Evolutionary conservation across 1,140 invertebrate genomes (phyloP), one percentile per base, ranked within the genome.

Genomic region (Saccostrea glomerata): DNA sequence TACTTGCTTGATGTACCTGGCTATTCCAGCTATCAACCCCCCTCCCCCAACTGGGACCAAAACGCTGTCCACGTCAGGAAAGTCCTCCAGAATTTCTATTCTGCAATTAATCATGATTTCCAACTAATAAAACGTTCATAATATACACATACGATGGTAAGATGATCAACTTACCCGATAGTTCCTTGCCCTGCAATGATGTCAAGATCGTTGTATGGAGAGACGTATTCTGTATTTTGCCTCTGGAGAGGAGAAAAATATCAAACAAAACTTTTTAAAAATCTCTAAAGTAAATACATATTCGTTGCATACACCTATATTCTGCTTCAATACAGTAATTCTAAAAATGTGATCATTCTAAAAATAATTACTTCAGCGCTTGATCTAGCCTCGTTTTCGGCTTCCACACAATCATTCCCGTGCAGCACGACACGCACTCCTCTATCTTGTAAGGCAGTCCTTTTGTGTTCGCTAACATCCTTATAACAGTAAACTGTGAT

Each of bases 41-140:
- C 92, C 92, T 25, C 92, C 92, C 4, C 92, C 92, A 2, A 92
- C 92, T 40, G 92, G 85, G 20, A 92, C 91, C 13, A 92, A 85
- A n/a, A 92, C 89, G 56, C 82, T 82, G 54, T 91, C 91, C 36
- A 92, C 88, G 11, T 90, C 86, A 15, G 90, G 88, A n/a, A 89
- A 63, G 12, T 90, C 88, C 63, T 91, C 87, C 56, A 90, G 56
- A 70, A 92, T 91, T 66, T 92, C 92, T 63, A 85, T 82, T 2
- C 92, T 92, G 58, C 23, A 89, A 88, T 60, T 36, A 70, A 40
- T 17, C n/a, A 86, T 0, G 54, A 77, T 25, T 77, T 77, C 13
- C 15, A 77, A n/a, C 13, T 77, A 25, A 77, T 5, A 1, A 30
- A 25, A 30, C 7, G 4, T 36, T 36, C 15, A 82, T 30, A 9